A percentile compares a stretch with the other conserved stretches of the same genome.
These are phyloP conservation scores for Ceriagrion tenellum DNA, from an alignment of 2,888 invertebrate genomes.

Conservation along the genomic window DNA sequence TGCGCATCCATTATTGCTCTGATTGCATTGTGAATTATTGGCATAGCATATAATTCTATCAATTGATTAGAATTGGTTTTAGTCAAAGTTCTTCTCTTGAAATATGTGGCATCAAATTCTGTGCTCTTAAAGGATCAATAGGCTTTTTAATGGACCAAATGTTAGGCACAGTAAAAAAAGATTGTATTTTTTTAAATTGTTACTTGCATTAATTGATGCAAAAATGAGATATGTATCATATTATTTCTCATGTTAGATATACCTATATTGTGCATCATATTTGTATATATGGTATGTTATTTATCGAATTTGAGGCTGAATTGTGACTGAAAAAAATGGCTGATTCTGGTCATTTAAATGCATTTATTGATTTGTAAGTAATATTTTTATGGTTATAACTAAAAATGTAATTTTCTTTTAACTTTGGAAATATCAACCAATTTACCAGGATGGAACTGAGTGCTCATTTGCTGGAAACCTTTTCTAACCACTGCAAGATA, in stretches of 20 bases:
- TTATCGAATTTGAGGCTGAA: slow-evolving; percentile 54
- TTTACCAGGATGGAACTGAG: slow-evolving; percentile 18
- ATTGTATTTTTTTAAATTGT: slow-evolving; percentile 63
- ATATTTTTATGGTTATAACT: slow-evolving; percentile 50
- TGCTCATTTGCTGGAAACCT: no score
- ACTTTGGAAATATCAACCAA: slow-evolving; percentile 51
- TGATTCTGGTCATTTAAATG: slow-evolving; percentile 29
- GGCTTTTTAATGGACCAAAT: slow-evolving; percentile 62
- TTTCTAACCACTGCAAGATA: no score
- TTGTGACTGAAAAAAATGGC: slow-evolving; percentile 55
- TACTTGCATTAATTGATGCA: slow-evolving; percentile 59
- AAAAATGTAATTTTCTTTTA: slow-evolving; percentile 61
- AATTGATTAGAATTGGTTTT: neutral
- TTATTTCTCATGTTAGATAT: slow-evolving; percentile 22
- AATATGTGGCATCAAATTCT: neutral
- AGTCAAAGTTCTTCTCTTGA: neutral
- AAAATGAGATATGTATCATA: slow-evolving; percentile 52
- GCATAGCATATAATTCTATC: neutral
- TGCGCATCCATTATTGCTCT: neutral
- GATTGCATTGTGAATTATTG: neutral
- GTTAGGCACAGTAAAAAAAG: neutral
- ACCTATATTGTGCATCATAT: neutral
- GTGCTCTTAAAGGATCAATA: slow-evolving; percentile 4
- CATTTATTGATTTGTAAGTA: slow-evolving; percentile 56
- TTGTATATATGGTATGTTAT: slow-evolving; percentile 43